Conservation (phyloP, 2,113 vertebrate species). For the Erythrolamprus reginae region DNA sequence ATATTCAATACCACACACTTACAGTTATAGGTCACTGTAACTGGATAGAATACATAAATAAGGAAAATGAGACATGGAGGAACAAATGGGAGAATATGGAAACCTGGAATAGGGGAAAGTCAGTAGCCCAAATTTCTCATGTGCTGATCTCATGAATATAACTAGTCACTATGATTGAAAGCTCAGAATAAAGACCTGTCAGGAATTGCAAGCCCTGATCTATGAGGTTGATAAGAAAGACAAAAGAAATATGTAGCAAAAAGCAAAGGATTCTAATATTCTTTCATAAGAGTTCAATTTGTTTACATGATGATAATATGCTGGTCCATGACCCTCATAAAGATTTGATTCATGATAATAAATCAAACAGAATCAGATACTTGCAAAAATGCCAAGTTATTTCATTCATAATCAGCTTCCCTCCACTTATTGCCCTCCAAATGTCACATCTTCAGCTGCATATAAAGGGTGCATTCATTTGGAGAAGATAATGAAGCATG, state of each 20-base stretch:
- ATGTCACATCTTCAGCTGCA: not conserved
- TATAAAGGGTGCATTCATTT: not conserved
- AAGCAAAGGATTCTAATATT: not conserved
- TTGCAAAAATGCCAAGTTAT: not conserved
- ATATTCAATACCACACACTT: not conserved
- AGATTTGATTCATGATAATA: not conserved
- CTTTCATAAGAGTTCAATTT: not conserved
- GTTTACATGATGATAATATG: not conserved
- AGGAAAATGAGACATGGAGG: not conserved
- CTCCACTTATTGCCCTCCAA: not conserved
- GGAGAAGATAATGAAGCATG: not conserved
- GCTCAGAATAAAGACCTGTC: not conserved
- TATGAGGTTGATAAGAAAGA: not conserved
- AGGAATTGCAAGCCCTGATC: not conserved
- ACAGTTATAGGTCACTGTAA: not conserved
- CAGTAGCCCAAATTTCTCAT: not conserved
- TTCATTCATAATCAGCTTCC: not conserved
- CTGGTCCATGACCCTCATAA: not conserved
- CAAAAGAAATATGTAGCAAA: not conserved
- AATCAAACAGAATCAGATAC: not conserved
- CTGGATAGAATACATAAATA: not conserved
- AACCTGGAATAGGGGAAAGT: not conserved
- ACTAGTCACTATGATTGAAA: not conserved
- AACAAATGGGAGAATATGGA: not conserved
- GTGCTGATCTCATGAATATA: not conserved